A percentile compares a stretch with the other conserved stretches of the same genome.
These are phyloP conservation scores for Himantopus leucocephalus DNA, from an alignment of 2,113 vertebrate genomes.

Conservation along the genomic window DNA sequence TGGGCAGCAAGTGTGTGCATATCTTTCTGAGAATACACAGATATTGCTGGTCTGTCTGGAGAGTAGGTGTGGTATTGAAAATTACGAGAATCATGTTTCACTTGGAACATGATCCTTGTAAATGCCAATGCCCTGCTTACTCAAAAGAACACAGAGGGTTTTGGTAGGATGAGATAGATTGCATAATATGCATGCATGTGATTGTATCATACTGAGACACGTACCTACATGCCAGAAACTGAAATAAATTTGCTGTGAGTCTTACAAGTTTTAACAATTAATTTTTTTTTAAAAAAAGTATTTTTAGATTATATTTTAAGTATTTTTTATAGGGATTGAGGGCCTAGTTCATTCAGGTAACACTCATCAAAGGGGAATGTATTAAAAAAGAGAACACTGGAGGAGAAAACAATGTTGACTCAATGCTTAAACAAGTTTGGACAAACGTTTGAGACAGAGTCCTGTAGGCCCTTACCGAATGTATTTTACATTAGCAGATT, in stretches of 20 bases:
- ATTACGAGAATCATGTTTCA: constrained; percentile 9
- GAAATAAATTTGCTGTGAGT: neutral
- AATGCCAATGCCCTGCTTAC: constrained; percentile 31
- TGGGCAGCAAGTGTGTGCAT: neutral
- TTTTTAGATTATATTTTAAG: neutral
- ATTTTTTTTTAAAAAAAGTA: neutral
- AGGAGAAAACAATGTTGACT: neutral
- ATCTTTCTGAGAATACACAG: neutral
- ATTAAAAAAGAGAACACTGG: neutral
- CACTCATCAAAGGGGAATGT: neutral
- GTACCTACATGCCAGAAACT: constrained; percentile 43
- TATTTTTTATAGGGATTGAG: neutral
- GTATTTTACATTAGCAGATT: constrained; percentile 22
- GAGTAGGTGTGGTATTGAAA: constrained; percentile 42
- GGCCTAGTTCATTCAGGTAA: neutral
- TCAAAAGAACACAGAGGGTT: neutral
- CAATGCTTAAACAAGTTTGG: constrained; percentile 46
- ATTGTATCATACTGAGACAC: constrained; percentile 24
- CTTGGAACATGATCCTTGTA: constrained; percentile 15
- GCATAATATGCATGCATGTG: constrained; percentile 23
- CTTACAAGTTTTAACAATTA: neutral
- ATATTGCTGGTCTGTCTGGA: neutral
- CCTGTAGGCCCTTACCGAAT: neutral
- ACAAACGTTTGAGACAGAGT: neutral
- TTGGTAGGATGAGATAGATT: constrained; percentile 17